Evolutionary conservation across 2,113 vertebrate species (phyloP).

Genomic region (Clarias macrocephalus): DNA sequence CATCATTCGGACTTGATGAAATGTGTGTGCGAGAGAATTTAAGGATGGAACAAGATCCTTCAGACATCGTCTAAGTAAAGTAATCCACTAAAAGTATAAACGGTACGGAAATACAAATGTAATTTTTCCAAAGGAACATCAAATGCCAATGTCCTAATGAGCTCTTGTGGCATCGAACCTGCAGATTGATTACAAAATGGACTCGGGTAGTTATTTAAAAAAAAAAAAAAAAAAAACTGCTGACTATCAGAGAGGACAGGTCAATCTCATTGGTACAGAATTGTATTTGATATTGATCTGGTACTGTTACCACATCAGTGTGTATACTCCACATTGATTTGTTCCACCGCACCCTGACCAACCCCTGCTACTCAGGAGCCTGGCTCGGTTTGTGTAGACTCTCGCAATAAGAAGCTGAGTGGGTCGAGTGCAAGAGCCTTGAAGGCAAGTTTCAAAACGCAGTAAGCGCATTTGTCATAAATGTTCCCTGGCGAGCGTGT

Average conservation of each 20-base stretch:
- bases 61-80: not conserved
- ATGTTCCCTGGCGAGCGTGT: conserved; percentile 18
- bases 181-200: conserved; percentile 41
- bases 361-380: not conserved
- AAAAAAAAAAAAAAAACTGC: conserved; percentile 24
- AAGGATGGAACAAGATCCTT: conserved; percentile 22
- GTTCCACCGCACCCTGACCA: conserved; percentile 5
- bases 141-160: conserved; percentile 35
- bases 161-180: conserved; percentile 16
- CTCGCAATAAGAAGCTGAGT: conserved; percentile 35
- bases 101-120: not conserved
- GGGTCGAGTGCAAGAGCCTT: conserved; percentile 19
- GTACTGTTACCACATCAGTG: conserved; percentile 21
- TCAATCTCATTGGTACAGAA: conserved; percentile 43
- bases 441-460: conserved; percentile 20
- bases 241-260: conserved; percentile 39
- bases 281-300: conserved; percentile 45
- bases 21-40: not conserved
- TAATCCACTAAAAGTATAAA: conserved; percentile 5
- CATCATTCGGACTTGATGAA: not conserved
- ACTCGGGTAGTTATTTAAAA: conserved; percentile 28
- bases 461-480: conserved; percentile 43
- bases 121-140: conserved; percentile 13
- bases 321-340: conserved; percentile 25
- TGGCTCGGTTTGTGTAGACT: not conserved